Base-by-base conservation (phyloP, 2,113 vertebrate genomes). In the Capreolus pygargus region DNA sequence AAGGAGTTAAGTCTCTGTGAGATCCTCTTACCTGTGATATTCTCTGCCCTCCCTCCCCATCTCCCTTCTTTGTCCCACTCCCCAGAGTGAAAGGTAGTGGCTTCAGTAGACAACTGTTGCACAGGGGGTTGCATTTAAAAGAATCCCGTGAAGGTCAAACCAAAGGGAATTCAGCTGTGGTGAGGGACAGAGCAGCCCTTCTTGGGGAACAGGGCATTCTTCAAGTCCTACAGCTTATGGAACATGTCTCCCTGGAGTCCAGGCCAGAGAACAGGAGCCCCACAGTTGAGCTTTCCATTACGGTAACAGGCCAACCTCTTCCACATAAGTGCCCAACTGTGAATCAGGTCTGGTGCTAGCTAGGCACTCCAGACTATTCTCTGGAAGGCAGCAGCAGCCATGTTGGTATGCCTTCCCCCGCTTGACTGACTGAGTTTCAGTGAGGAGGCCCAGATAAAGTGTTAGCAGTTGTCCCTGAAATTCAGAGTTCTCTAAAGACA, bases 321-420 rank as follows among this genome's bases (percentile, higher is more conserved):
- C 67, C 67, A 76, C 70, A 90, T 78, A 97, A 94, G 85, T 67
- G 83, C n/a, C 30, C 84, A 79, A 84, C 87, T 95, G 87, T 54
- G 74, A 92, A 23, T 54, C 61, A 30, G 70, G 70, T 79, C 89
- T 84, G 57, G 33, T 57, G 55, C 70, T 94, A 93, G 28, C 23
- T 15, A 94, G 82, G 64, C 76, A 36, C 67, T 91, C 86, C 33
- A 70, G 67, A 67, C 91, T 95, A 30, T 15, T 94, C 90, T 86
- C 86, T 74, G 61, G 91, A 83, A 78, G 54, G 39, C 30, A 43
- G 36, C 58, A 0, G 7, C 10, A 91, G 78, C 82, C 88, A 19
- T 86, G 64, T 33, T 91, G 95, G 67, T 91, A 83, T 7, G 60
- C 33, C 76, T 74, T 33, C 58, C 19, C 79, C 79, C 47, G 30